These are phyloP conservation scores for Osmerus mordax DNA, from an alignment of 2,113 vertebrate genomes.

Conservation along the genomic window DNA sequence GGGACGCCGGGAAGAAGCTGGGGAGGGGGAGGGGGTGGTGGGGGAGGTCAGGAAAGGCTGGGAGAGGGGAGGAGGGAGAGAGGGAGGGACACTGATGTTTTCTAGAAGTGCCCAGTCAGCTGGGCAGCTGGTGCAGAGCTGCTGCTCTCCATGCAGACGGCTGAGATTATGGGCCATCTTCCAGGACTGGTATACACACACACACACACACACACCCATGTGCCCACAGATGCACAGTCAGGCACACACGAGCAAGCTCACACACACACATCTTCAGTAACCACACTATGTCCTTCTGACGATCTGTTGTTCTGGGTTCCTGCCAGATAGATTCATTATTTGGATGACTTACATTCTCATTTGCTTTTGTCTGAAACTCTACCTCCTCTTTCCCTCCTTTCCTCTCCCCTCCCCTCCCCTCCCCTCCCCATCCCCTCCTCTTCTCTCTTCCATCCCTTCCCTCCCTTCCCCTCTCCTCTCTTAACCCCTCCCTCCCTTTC, in stretches of 20 bases:
- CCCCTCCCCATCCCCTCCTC: not conserved
- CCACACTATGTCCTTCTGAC: no score
- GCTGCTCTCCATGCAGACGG: slow-evolving; percentile 31
- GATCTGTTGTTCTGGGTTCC: no score
- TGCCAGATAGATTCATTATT: no score
- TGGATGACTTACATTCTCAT: no score
- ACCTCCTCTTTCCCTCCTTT: not conserved
- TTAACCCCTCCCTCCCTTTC: not conserved
- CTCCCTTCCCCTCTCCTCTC: not conserved
- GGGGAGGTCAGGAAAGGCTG: not conserved
- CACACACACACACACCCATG: not conserved
- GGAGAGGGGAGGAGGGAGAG: not conserved
- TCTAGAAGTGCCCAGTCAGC: slow-evolving; percentile 41
- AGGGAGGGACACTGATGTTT: slow-evolving; percentile 2
- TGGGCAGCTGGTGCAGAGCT: slow-evolving; percentile 14
- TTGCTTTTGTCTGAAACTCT: no score
- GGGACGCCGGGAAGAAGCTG: not conserved
- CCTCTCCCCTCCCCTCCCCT: not conserved
- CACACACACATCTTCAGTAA: no score
- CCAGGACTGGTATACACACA: not conserved
- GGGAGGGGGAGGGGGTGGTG: not conserved
- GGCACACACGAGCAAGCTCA: not conserved
- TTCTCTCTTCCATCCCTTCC: not conserved
- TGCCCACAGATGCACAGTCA: slow-evolving; percentile 1
- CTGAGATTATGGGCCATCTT: slow-evolving; percentile 26